Conservation (phyloP, 2,888 invertebrate species). For the Stenichneumon culpator region DNA sequence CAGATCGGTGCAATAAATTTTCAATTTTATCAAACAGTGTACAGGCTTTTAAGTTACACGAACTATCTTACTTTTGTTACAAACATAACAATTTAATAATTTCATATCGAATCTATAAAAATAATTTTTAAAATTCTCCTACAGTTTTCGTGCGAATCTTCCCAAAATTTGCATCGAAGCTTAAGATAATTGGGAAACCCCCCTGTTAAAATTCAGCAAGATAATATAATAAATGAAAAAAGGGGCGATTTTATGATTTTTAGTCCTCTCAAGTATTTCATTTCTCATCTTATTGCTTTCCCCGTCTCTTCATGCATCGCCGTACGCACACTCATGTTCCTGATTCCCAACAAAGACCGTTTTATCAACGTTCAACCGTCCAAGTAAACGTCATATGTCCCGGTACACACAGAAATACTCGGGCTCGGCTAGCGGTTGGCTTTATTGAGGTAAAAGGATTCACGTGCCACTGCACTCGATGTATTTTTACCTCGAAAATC, state of each 20-base stretch:
- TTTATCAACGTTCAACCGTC: conserved; percentile 36
- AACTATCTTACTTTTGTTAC: no score
- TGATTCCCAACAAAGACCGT: background rate
- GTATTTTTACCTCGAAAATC: conserved; percentile 20
- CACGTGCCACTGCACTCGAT: conserved; percentile 13
- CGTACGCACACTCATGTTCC: background rate
- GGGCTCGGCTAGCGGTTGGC: conserved; percentile 7
- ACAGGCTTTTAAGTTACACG: no score
- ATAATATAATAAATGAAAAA: no score
- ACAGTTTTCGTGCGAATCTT: background rate
- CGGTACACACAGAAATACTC: conserved; percentile 17
- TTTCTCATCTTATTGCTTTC: background rate
- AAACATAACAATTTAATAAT: no score
- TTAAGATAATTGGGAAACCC: no score
- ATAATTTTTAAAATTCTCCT: background rate
- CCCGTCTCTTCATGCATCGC: no score
- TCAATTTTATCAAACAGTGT: no score
- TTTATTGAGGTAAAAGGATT: conserved; percentile 42
- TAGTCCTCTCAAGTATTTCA: background rate
- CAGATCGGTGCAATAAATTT: no score
- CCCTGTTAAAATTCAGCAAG: no score
- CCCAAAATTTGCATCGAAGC: background rate
- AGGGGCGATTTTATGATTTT: no score
- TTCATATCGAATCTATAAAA: no score
- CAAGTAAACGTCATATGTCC: background rate